Conservation (phyloP, 2,888 invertebrate species). For the Sminthurinus aureus region DNA sequence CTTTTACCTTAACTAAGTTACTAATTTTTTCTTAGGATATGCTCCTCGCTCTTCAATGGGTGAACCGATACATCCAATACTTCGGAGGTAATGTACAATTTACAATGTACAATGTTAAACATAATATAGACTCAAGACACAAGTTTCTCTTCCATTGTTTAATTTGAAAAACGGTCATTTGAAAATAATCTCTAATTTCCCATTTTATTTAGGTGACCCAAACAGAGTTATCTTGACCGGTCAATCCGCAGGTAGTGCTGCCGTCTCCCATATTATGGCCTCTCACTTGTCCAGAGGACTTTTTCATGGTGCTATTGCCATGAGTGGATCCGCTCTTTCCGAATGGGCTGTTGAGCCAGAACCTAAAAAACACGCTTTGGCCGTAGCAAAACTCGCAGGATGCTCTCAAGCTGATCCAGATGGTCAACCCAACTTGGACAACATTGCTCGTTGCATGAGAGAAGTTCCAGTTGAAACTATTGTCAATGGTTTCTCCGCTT, state of each 20-base stretch:
- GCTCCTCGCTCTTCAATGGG: conserved; percentile 60
- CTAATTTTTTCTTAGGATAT: conserved; percentile 61
- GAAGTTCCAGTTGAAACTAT: not conserved
- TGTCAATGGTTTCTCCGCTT: conserved; percentile 41
- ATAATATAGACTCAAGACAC: too few species aligned
- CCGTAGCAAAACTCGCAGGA: conserved; percentile 41
- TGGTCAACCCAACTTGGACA: conserved; percentile 10
- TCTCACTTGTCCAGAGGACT: conserved; percentile 42
- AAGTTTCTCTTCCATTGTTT: too few species aligned
- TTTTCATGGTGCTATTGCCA: conserved; percentile 57
- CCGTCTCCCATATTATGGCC: conserved; percentile 48
- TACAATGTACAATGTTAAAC: too few species aligned
- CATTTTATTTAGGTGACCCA: too few species aligned
- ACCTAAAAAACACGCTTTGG: conserved; percentile 34
- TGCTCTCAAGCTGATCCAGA: conserved; percentile 43
- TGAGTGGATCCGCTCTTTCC: conserved; percentile 49
- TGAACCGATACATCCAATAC: conserved; percentile 57
- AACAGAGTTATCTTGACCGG: conserved; percentile 46
- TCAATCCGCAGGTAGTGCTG: conserved; percentile 53
- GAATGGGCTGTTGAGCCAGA: conserved; percentile 46
- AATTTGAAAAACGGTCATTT: too few species aligned
- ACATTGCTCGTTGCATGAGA: conserved; percentile 48
- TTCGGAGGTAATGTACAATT: too few species aligned
- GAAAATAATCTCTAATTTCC: too few species aligned
- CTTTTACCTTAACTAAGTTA: too few species aligned